Evolutionary conservation across 2,113 vertebrate species (phyloP), one percentile per base, ranked within the genome.

Genomic region (Collichthys lucidus): DNA sequence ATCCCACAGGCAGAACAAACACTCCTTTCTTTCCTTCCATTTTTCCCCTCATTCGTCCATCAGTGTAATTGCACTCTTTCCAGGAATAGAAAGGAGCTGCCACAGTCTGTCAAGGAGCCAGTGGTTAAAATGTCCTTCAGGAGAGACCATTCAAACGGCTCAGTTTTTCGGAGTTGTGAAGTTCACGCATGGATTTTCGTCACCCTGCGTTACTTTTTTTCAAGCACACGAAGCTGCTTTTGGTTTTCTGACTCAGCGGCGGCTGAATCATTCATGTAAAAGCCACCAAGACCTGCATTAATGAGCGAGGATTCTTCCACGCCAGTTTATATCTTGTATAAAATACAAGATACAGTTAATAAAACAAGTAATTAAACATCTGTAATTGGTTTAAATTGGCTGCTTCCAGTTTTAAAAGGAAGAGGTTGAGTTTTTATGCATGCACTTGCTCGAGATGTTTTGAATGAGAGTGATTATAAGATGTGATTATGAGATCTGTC

Each of bases 81-180:
- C 93, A 91, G 88, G 84, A 92, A 92, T 92, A 94, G 91, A 90
- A 91, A 86, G 49, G 86, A 89, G 79, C 84, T 90, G 90, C 89
- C 86, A 74, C 78, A 49, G 74, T 87, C 84, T 92, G 90, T 91
- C 85, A 86, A 83, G 78, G 86, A 86, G 84, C 79, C 71, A 8
- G 68, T 91, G 85, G 85, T 93, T 92, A 91, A 84, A 89, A 75
- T 62, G 71, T 93, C 89, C 88, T 84, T 90, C 77, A 90, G 81
- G 70, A 86, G 78, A 61, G 78, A 61, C 76, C 77, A 26, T 74
- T 87, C 66, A 57, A 80, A 57, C 73, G 22, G 22, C 68, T 11
- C 44, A 75, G 61, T 55, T 79, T 62, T 46, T 46, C 44, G 14
- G 44, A 46, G 31, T 59, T 70, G 82, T 47, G 24, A 63, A 79